Evolutionary conservation across 2,113 vertebrate genomes (phyloP), one percentile per base, ranked within the genome.

Genomic region (Ochotona princeps): DNA sequence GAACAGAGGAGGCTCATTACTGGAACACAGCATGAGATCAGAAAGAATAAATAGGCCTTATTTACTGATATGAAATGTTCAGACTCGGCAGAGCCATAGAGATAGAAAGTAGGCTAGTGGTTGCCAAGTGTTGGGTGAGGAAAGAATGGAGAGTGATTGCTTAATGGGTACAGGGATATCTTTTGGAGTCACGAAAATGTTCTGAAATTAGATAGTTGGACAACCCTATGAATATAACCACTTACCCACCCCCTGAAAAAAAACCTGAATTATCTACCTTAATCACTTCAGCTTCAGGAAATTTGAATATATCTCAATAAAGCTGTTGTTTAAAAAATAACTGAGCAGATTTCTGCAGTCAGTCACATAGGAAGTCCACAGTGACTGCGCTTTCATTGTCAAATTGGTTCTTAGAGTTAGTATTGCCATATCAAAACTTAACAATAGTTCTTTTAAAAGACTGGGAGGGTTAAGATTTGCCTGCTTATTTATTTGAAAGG

Each of bases 221-320:
- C 21, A 91, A 67, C 35, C 73, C 90, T 72, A 1, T 80, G 70
- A 90, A 35, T 63, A 78, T 73, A 82, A n/a, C 69, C 26, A 57
- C 38, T 44, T 44, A 57, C 54, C 54, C 18, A 14, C 54, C 54
- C 54, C 54, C 54, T 44, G 38, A 44, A 67, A 95, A 91, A 17
- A 0, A 12, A 38, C 25, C 61, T 89, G 84, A 93, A 90, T 57
- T 72, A 76, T 72, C 60, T 30, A 89, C n/a, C 82, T 92, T 57
- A 94, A 89, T 92, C 51, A 32, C 74, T 23, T 79, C 51, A 66
- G 66, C 8, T 26, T 84, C 83, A 81, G 57, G 38, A 28, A 61
- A 82, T 78, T 30, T 26, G 26, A 87, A 73, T 80, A 74, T 20
- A 89, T 65, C 63, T 90, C 88, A 65, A 85, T 93, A 83, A 76